Evolutionary conservation across 2,888 invertebrate genomes (phyloP).

Genomic region (Ashinkailepas kermadecensis): DNA sequence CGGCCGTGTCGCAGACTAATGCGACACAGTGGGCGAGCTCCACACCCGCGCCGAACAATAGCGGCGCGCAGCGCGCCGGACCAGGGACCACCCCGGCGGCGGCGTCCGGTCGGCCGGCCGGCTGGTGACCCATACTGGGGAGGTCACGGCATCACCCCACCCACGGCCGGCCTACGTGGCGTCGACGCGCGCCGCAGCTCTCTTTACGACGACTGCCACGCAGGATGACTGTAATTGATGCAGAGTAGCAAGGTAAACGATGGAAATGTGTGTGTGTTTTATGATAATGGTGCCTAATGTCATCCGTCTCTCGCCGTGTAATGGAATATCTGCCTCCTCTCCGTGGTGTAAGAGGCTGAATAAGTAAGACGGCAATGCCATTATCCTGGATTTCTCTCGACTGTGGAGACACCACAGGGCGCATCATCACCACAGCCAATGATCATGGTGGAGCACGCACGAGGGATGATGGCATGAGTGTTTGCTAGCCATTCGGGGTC

Average conservation of each 20-base stretch:
- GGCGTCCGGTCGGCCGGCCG: neutral
- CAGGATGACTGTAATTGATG: constrained; percentile 14
- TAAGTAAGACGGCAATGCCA: neutral
- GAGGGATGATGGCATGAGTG: no score
- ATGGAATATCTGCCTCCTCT: neutral
- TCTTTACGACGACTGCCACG: neutral
- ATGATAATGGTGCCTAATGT: constrained; percentile 13
- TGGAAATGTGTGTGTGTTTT: constrained; percentile 17
- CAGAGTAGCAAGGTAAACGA: constrained; percentile 14
- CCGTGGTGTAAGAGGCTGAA: neutral
- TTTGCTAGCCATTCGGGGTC: no score
- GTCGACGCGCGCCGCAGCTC: neutral
- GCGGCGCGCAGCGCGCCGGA: neutral
- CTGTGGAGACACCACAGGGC: neutral
- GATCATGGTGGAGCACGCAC: no score
- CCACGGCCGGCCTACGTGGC: neutral
- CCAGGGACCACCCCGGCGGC: neutral
- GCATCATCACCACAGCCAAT: no score
- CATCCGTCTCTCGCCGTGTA: neutral
- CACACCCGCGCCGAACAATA: neutral
- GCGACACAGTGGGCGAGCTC: neutral
- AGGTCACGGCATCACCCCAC: neutral
- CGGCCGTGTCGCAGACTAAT: constrained; percentile 11
- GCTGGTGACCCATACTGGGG: neutral
- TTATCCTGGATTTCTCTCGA: neutral